Evolutionary conservation across 2,797 vertebrate species (phyloP).

Genomic region (Pangasius macronema): DNA sequence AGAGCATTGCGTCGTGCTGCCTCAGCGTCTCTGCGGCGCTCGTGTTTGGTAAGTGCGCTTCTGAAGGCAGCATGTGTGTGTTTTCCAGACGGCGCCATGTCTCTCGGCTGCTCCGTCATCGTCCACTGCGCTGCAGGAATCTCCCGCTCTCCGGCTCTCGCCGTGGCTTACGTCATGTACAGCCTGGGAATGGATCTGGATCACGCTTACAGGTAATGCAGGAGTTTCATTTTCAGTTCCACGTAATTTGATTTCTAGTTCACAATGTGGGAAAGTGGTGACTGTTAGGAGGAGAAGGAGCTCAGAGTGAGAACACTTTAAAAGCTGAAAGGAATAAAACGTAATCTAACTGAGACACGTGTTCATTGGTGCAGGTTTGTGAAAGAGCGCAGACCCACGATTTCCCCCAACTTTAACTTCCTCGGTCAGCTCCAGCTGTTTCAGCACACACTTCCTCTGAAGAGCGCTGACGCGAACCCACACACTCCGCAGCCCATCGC

Average conservation of each 20-base stretch:
- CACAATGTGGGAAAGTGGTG: neutral
- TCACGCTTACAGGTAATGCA: conserved; percentile 73
- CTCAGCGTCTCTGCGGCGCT: neutral
- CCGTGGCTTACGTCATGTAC: conserved; percentile 79
- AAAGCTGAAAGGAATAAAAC: too few relatives aligned
- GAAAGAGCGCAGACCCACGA: conserved; percentile 79
- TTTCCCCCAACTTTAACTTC: conserved; percentile 83
- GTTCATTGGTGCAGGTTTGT: conserved; percentile 71
- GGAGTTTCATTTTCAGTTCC: neutral
- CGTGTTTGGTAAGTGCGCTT: neutral
- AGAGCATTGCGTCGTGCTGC: neutral
- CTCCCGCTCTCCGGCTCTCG: conserved; percentile 77
- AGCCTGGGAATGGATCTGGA: conserved; percentile 74
- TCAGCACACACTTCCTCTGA: conserved; percentile 69
- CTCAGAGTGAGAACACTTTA: too few relatives aligned
- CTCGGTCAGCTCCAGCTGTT: conserved; percentile 80
- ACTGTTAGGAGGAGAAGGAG: neutral
- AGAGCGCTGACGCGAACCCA: conserved; percentile 15
- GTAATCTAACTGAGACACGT: neutral
- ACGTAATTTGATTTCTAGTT: neutral
- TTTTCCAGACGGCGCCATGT: conserved; percentile 70
- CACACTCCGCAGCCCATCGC: conserved; percentile 43
- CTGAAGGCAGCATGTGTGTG: neutral
- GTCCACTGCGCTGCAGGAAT: conserved; percentile 81
- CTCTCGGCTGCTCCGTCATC: conserved; percentile 71